Evolutionary conservation across 2,113 vertebrate genomes (phyloP).

Genomic region (Marcusenius ussheri): DNA sequence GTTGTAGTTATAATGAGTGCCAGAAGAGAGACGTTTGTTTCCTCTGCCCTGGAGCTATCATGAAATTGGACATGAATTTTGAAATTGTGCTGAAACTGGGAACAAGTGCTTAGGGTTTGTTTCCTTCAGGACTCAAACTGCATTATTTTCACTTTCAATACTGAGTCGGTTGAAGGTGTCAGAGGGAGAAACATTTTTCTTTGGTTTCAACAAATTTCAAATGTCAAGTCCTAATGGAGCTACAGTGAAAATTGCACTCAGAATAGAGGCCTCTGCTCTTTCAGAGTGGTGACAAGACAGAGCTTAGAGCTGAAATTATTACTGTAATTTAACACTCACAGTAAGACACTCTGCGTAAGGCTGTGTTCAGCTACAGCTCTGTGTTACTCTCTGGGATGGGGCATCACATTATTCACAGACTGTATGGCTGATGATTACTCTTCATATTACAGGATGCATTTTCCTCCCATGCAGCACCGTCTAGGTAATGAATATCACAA

Average conservation of each 20-base stretch:
- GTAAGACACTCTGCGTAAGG: background rate
- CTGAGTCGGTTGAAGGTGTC: conserved; percentile 33
- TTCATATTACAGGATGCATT: background rate
- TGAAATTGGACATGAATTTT: conserved; percentile 30
- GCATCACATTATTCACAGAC: background rate
- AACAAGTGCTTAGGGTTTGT: conserved; percentile 33
- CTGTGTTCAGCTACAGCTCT: background rate
- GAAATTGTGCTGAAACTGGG: conserved; percentile 26
- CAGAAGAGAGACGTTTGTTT: conserved; percentile 20
- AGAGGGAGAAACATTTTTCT: conserved; percentile 45
- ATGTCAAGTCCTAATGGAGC: conserved; percentile 51
- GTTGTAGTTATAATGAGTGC: conserved; percentile 26
- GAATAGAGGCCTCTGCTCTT: background rate
- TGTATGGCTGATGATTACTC: background rate
- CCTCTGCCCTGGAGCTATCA: conserved; percentile 20
- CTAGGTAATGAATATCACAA: background rate
- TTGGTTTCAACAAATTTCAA: conserved; percentile 44
- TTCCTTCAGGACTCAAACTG: conserved; percentile 59
- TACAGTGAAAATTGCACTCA: conserved; percentile 21
- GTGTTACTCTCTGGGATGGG: background rate
- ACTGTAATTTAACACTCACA: background rate
- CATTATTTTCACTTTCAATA: conserved; percentile 52
- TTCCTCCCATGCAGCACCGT: background rate
- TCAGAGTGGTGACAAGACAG: background rate
- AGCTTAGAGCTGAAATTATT: background rate